Evolutionary conservation across 2,113 vertebrate species (phyloP), one percentile per base, ranked within the genome.

Genomic region (Epinephelus fuscoguttatus): DNA sequence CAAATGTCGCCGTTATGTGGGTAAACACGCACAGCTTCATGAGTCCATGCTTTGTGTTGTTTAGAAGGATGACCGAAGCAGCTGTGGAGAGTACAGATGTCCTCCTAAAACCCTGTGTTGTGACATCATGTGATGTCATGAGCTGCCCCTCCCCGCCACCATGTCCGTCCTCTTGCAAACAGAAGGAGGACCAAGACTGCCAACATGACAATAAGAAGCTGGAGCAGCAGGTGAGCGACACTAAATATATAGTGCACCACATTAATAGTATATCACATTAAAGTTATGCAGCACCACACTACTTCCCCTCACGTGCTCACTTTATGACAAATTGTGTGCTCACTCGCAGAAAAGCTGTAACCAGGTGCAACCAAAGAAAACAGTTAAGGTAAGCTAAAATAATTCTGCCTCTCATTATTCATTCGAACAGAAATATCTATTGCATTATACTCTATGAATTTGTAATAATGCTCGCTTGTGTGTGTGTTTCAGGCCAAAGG

Each of bases 401-500:
- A 73, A 81, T 64, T 30, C 67, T 52, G 50, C 69, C 68, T 68
- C 78, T 40, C 87, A 87, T 93, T 90, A 83, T 77, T 92, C 86
- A 84, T 82, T 73, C 66, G 62, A 30, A 64, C 75, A 71, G 75
- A 60, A 72, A 50, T 76, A 89, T 94, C 40, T 76, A 87, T 88
- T 84, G 47, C 68, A 55, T 66, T 71, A 5, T 49, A 25, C 70
- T 79, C 82, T 75, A 57, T 87, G 88, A 88, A 85, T 87, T 70
- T 81, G 49, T 89, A 72, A 85, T 70, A 80, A 33, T 61, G 73
- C 70, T 52, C 75, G 17, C 57, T 73, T 83, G 40, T 87, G 71
- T 84, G 25, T 94, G 30, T 91, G 19, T 92, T 89, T 94, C 93
- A 99, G 97, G 93, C 95, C 49, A 98, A 97, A 94, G 97, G 96